phyloP scores from a whole-genome alignment of 2,888 invertebrate genomes.

The Euzophera pinguis region DNA sequence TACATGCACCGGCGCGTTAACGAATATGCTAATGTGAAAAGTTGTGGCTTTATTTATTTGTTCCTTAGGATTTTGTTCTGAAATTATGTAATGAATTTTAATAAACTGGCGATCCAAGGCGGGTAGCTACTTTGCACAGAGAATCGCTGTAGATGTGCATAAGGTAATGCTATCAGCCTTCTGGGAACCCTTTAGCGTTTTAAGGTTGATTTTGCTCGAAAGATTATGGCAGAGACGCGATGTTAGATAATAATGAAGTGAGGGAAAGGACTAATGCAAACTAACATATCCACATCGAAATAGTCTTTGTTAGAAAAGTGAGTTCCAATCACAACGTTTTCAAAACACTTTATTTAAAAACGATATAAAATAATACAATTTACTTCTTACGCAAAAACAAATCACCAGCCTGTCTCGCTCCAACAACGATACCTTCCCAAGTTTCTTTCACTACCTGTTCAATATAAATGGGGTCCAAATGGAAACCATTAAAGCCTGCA shows the following conservation, averaged over 20 bases:
- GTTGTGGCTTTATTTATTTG: background rate
- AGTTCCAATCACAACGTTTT: background rate
- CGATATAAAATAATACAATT: background rate
- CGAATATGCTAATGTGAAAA: background rate
- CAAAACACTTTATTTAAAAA: background rate
- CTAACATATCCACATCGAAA: too few species aligned
- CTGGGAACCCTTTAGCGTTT: too few species aligned
- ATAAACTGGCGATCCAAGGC: too few species aligned
- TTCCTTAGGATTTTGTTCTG: background rate
- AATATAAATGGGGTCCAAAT: constrained; percentile 72
- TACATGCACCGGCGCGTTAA: constrained; percentile 6
- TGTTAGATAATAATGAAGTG: too few species aligned
- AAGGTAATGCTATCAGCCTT: too few species aligned
- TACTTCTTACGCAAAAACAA: constrained; percentile 18
- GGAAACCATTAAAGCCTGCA: constrained; percentile 32
- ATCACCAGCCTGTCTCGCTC: constrained; percentile 40
- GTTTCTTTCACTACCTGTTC: constrained; percentile 72
- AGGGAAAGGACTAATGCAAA: too few species aligned
- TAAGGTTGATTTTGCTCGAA: too few species aligned
- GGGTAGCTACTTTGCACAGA: too few species aligned
- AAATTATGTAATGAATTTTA: too few species aligned
- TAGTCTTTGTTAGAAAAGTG: background rate
- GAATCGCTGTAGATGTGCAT: too few species aligned
- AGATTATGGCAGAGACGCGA: too few species aligned
- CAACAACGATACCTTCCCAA: constrained; percentile 71